Conservation (phyloP, 2,113 vertebrate genomes). For the Scomber japonicus region DNA sequence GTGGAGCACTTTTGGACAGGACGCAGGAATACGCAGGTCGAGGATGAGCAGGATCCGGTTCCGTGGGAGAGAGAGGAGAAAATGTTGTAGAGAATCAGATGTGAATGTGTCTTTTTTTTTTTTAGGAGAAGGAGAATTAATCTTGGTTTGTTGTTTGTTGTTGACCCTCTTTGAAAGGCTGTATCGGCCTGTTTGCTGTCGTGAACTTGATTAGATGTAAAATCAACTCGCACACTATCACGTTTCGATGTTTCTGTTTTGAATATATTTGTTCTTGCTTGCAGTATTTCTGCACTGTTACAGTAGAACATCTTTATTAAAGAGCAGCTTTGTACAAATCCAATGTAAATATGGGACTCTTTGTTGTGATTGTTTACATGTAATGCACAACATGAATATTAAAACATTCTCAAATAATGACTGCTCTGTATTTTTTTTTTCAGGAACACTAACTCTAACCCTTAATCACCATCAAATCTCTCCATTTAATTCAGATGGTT, state of each 20-base stretch:
- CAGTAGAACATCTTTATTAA: conserved; percentile 23
- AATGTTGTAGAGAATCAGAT: conserved; percentile 58
- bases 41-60: conserved; percentile 83
- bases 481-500: conserved; percentile 58
- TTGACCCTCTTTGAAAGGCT: conserved; percentile 43
- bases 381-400: conserved; percentile 52
- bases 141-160: conserved; percentile 27
- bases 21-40: conserved; percentile 79
- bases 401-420: conserved; percentile 55
- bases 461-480: conserved; percentile 67
- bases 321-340: conserved; percentile 33
- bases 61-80: conserved; percentile 88
- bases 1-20: conserved; percentile 88
- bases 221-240: conserved; percentile 33
- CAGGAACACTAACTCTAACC: conserved; percentile 1
- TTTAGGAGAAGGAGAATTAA: conserved; percentile 18
- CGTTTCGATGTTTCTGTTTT: conserved; percentile 47
- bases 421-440: background rate
- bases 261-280: conserved; percentile 34
- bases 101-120: conserved; percentile 4
- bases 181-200: conserved; percentile 35
- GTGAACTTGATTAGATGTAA: conserved; percentile 58
- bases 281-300: conserved; percentile 25
- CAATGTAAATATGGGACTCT: conserved; percentile 56
- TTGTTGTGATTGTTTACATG: conserved; percentile 60